phyloP scores from a whole-genome alignment of 2,888 invertebrate species.

The Pristionchus japonicus region DNA sequence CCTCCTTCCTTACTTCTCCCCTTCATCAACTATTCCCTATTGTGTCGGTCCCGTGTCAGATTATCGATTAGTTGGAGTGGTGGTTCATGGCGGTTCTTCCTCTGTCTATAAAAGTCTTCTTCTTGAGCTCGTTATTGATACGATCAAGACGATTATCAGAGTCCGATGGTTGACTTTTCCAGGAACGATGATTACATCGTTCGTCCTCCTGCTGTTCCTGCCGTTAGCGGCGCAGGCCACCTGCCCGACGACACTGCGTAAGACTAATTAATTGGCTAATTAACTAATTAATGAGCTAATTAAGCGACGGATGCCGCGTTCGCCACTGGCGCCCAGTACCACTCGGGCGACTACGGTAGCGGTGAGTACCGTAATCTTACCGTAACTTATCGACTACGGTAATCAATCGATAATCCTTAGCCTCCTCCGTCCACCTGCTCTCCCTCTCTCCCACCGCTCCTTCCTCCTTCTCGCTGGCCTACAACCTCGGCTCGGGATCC shows the following conservation, averaged over 20 bases:
- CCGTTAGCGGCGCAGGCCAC: background rate
- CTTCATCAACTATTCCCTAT: background rate
- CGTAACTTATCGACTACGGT: background rate
- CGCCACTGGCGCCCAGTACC: background rate
- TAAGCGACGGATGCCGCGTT: slow-evolving; percentile 16
- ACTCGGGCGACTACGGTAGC: background rate
- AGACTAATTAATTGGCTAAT: background rate
- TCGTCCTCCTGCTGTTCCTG: background rate
- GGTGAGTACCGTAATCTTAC: background rate
- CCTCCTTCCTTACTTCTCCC: slow-evolving; percentile 9
- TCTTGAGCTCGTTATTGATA: too few species aligned
- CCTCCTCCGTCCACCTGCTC: background rate
- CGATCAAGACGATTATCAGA: too few species aligned
- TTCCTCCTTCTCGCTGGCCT: background rate
- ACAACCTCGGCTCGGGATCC: background rate
- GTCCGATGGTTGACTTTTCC: background rate
- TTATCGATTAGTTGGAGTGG: background rate
- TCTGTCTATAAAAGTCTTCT: too few species aligned
- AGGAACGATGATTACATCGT: background rate
- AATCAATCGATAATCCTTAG: background rate
- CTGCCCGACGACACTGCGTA: slow-evolving; percentile 11
- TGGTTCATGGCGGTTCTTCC: background rate
- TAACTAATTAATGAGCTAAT: background rate
- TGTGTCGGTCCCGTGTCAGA: background rate
- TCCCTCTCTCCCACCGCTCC: background rate